Evolutionary conservation across 2,113 vertebrate genomes (phyloP).

Genomic region (Pithys albifrons): DNA sequence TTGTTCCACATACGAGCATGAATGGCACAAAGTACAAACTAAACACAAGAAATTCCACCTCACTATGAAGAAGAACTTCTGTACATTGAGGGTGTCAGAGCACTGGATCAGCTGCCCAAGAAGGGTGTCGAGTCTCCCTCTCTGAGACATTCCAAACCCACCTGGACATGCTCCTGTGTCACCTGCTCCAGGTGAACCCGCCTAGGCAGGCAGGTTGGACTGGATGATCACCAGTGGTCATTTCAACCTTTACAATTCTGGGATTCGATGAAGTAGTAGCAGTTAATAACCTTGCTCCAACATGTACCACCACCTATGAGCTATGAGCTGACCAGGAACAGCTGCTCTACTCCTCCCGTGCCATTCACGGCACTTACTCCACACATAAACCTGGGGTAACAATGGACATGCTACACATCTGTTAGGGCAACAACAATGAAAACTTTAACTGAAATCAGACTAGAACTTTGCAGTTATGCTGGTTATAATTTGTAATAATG

Average conservation of each 20-base stretch:
- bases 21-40: background rate
- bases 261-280: background rate
- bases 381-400: background rate
- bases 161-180: background rate
- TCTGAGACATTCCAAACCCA: background rate
- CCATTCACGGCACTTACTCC: background rate
- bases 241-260: too few species aligned
- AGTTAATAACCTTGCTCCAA: background rate
- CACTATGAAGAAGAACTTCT: background rate
- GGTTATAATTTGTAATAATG: background rate
- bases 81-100: background rate
- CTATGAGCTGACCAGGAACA: background rate
- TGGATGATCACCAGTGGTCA: too few species aligned
- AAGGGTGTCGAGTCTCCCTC: too few species aligned
- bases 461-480: background rate
- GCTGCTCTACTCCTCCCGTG: background rate
- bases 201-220: background rate
- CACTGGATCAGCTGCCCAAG: background rate
- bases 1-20: background rate
- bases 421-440: background rate
- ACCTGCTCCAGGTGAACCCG: background rate
- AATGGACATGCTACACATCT: fast-evolving
- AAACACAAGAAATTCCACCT: background rate
- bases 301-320: fast-evolving
- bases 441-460: background rate